Evolutionary conservation across 2,113 vertebrate species (phyloP).

Genomic region (Furnarius figulus): DNA sequence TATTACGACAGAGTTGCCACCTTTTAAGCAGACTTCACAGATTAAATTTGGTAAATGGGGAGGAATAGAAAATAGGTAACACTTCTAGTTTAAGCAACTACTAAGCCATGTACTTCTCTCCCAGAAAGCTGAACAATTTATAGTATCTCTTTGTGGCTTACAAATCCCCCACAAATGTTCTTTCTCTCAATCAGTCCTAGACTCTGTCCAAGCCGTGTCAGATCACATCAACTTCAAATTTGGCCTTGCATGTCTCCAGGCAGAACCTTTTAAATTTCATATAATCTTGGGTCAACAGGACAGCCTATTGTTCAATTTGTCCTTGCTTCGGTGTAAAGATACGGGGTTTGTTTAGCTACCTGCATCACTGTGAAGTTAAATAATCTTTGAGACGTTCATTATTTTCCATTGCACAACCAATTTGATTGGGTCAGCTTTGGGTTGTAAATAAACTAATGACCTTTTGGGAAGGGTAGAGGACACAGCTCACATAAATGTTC

Average conservation of each 20-base stretch:
- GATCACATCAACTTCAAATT: not conserved
- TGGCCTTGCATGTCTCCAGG: not conserved
- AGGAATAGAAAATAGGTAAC: not conserved
- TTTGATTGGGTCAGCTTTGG: not conserved
- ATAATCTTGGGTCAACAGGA: not conserved
- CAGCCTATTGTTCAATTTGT: not conserved
- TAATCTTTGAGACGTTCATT: not conserved
- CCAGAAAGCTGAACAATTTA: not conserved
- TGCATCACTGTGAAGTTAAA: not conserved
- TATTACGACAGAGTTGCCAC: not conserved
- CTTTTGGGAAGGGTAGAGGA: not conserved
- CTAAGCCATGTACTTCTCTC: not conserved
- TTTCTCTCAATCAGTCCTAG: not conserved
- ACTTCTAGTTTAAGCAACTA: not conserved
- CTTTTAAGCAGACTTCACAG: not conserved
- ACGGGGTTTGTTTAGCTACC: not conserved
- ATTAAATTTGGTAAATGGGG: not conserved
- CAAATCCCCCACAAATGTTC: not conserved
- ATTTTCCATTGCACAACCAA: not conserved
- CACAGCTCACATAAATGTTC: not conserved
- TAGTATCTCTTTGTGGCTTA: not conserved
- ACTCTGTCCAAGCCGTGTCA: not conserved
- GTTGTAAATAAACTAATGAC: not conserved
- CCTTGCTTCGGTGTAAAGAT: constrained; percentile 8
- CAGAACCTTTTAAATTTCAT: not conserved